phyloP scores from a whole-genome alignment of 2,888 invertebrate genomes.

The Cheilosia impressa region DNA sequence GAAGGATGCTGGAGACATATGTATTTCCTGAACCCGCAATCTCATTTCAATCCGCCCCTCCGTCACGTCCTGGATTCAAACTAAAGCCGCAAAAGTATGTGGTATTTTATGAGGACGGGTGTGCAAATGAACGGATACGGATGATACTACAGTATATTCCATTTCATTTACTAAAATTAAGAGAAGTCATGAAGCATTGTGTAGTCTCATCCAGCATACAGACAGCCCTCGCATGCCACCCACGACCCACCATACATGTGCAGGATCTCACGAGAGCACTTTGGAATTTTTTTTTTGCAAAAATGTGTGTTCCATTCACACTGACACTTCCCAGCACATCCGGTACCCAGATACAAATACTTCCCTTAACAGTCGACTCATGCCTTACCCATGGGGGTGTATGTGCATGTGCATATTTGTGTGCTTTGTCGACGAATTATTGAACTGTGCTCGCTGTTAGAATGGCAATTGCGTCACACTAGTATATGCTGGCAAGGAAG shows the following conservation, averaged over 20 bases:
- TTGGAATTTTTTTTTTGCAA: constrained; percentile 20
- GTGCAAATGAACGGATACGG: constrained; percentile 40
- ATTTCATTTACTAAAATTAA: constrained; percentile 45
- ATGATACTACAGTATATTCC: constrained; percentile 34
- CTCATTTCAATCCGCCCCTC: neutral
- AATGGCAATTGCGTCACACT: constrained; percentile 47
- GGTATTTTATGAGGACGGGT: constrained; percentile 35
- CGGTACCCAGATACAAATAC: constrained; percentile 8
- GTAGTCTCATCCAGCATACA: constrained; percentile 3
- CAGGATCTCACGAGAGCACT: constrained; percentile 47
- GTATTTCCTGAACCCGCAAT: constrained; percentile 4
- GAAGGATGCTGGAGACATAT: constrained; percentile 25
- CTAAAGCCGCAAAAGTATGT: constrained; percentile 47
- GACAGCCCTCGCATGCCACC: constrained; percentile 3
- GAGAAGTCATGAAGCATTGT: constrained; percentile 41
- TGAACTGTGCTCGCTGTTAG: constrained; percentile 57
- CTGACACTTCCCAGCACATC: constrained; percentile 7
- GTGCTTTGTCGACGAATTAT: constrained; percentile 58
- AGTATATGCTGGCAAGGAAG: neutral
- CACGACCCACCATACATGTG: neutral
- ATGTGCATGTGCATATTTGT: constrained; percentile 48
- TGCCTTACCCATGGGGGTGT: neutral
- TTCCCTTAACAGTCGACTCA: constrained; percentile 13
- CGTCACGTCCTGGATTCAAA: neutral
- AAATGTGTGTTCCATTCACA: constrained; percentile 20